Evolutionary conservation across 1,140 invertebrate genomes (phyloP).

Genomic region (Euglossa dilemma): DNA sequence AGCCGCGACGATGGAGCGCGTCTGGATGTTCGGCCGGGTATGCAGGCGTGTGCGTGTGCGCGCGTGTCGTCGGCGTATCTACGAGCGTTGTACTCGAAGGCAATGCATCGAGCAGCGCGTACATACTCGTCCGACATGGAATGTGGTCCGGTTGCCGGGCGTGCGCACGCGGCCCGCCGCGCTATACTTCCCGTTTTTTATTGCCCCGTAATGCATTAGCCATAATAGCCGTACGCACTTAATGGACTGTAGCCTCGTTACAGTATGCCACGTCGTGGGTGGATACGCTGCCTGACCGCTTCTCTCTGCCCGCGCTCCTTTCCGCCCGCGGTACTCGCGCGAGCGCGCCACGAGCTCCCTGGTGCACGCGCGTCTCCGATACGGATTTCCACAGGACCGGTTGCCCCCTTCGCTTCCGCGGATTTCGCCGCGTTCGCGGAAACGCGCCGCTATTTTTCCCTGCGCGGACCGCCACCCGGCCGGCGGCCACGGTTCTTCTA

Average conservation of each 20-base stretch:
- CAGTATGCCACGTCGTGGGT: slow-evolving; percentile 76
- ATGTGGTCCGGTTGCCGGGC: slow-evolving; percentile 78
- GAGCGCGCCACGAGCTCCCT: background rate
- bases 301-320: slow-evolving; percentile 43
- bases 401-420: background rate
- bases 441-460: background rate
- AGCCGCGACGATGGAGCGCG: background rate
- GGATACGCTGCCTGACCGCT: slow-evolving; percentile 67
- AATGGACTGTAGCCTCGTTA: slow-evolving; percentile 79
- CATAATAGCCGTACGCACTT: slow-evolving; percentile 76
- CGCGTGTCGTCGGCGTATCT: slow-evolving; percentile 63
- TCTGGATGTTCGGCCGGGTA: background rate
- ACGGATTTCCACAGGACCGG: slow-evolving; percentile 32
- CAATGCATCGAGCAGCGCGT: slow-evolving; percentile 72
- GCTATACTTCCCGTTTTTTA: slow-evolving; percentile 75
- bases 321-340: slow-evolving; percentile 18
- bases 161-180: slow-evolving; percentile 60
- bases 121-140: slow-evolving; percentile 78
- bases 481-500: too few species aligned
- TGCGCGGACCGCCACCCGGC: too few species aligned
- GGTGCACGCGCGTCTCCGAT: slow-evolving; percentile 19
- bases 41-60: background rate
- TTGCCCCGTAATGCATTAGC: slow-evolving; percentile 76
- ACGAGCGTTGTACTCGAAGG: slow-evolving; percentile 71
- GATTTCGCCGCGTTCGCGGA: slow-evolving; percentile 11